phyloP scores from a whole-genome alignment of 2,888 invertebrate species.

The Barypeithes pellucidus region DNA sequence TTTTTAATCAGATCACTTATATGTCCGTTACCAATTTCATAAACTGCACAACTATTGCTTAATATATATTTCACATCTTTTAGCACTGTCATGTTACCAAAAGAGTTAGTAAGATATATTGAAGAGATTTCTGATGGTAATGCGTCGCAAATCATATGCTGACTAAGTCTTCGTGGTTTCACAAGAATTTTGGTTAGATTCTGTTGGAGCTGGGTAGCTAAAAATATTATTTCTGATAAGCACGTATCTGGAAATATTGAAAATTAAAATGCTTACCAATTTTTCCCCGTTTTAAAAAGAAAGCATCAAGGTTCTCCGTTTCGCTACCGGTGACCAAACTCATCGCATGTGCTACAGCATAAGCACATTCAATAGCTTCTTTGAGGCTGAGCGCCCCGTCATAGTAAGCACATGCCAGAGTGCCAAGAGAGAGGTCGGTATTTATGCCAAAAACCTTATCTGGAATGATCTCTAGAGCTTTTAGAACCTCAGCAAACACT shows the following conservation, averaged over 20 bases:
- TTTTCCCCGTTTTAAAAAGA: slow-evolving; percentile 14
- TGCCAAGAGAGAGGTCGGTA: slow-evolving; percentile 88
- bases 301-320: not conserved
- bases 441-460: slow-evolving; percentile 56
- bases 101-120: slow-evolving; percentile 28
- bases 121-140: slow-evolving; percentile 41
- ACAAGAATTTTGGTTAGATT: slow-evolving; percentile 30
- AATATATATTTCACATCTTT: slow-evolving; percentile 11
- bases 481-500: slow-evolving; percentile 70
- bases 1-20: slow-evolving; percentile 1
- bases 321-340: slow-evolving; percentile 11
- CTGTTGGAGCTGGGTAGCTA: slow-evolving; percentile 29
- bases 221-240: not conserved
- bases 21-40: slow-evolving; percentile 36
- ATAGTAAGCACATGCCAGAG: slow-evolving; percentile 92
- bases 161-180: slow-evolving; percentile 34
- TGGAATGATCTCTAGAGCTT: slow-evolving; percentile 67
- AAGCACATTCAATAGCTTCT: slow-evolving; percentile 85
- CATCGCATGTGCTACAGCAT: slow-evolving; percentile 42
- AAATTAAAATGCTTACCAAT: slow-evolving; percentile 30
- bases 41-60: not conserved
- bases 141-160: slow-evolving; percentile 29
- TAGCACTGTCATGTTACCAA: slow-evolving; percentile 20
- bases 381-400: slow-evolving; percentile 90
- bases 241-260: not conserved